phyloP scores from a whole-genome alignment of 1,140 invertebrate species.

The Camponotus pennsylvanicus region DNA sequence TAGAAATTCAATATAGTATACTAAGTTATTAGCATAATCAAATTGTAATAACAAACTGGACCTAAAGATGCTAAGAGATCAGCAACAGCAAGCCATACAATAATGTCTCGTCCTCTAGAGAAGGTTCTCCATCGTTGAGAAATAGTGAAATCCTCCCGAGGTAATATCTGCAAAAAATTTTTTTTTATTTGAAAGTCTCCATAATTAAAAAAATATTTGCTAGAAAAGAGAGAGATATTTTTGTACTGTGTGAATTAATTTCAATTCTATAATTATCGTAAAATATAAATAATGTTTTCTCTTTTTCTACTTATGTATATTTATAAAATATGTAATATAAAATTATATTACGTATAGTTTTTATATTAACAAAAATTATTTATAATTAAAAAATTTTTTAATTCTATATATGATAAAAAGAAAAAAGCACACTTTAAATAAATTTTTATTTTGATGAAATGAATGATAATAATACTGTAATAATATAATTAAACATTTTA shows the following conservation, averaged over 20 bases:
- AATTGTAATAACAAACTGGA: constrained; percentile 79
- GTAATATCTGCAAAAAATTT: constrained; percentile 85
- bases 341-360: not conserved
- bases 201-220: not conserved
- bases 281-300: too few relatives aligned
- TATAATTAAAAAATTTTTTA: not conserved
- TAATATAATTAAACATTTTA: not conserved
- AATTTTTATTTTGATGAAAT: not conserved
- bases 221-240: too few relatives aligned
- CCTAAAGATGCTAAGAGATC: constrained; percentile 92
- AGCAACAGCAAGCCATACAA: constrained; percentile 92
- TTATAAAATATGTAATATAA: not conserved
- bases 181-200: not conserved
- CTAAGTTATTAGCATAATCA: constrained; percentile 11
- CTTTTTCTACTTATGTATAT: too few relatives aligned
- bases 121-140: constrained; percentile 86
- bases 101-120: constrained; percentile 90
- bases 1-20: not conserved
- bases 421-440: not conserved
- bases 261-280: not conserved
- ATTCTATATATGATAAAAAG: not conserved
- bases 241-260: too few relatives aligned
- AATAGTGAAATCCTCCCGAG: constrained; percentile 82
- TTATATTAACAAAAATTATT: not conserved
- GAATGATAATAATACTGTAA: not conserved